Evolutionary conservation across 2,113 vertebrate species (phyloP), one percentile per base, ranked within the genome.

Genomic region (Aptenodytes patagonicus): DNA sequence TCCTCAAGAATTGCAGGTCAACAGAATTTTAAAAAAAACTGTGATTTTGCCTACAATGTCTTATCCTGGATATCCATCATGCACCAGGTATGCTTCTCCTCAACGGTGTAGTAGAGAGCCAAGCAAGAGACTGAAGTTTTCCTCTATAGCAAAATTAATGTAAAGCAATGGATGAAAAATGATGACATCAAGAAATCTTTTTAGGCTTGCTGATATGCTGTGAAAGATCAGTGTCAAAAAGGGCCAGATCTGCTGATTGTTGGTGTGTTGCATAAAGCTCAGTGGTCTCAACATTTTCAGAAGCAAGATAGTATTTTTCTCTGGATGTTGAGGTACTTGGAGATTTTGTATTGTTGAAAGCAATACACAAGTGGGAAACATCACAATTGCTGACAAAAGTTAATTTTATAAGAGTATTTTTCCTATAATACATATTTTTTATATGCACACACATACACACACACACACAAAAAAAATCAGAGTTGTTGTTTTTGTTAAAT

Each of bases 91-190:
- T 72, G 46, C 5, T 70, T 85, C 46, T 84, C 17, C 71, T 51
- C 26, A 65, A 0, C 0, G 2, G 4, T 24, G 4, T n/a, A 51
- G 21, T 29, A 13, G 26, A 40, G 9, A 68, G 11, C 6, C 34
- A 78, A 91, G n/a, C 13, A 46, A 62, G n/a, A 82, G 42, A 57
- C 10, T 7, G 21, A 65, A 22, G 12, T 66, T 85, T 78, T 58
- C 9, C 28, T 66, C 24, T 17, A 9, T 10, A 47, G 7, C 0
- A 86, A 86, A 89, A 83, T 29, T 5, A 34, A 55, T 42, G 12
- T 42, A 54, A 88, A 83, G 3, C 9, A 15, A 47, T 46, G 11
- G 12, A 36, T 86, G 26, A 64, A 88, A 76, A 90, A 54, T 12
- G 1, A n/a, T 19, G 18, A 3, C 7, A 49, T 46, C 26, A 65